These are phyloP conservation scores for Poeciliopsis paucimaculata DNA, from an alignment of 2,797 vertebrate species.

Conservation along the genomic window DNA sequence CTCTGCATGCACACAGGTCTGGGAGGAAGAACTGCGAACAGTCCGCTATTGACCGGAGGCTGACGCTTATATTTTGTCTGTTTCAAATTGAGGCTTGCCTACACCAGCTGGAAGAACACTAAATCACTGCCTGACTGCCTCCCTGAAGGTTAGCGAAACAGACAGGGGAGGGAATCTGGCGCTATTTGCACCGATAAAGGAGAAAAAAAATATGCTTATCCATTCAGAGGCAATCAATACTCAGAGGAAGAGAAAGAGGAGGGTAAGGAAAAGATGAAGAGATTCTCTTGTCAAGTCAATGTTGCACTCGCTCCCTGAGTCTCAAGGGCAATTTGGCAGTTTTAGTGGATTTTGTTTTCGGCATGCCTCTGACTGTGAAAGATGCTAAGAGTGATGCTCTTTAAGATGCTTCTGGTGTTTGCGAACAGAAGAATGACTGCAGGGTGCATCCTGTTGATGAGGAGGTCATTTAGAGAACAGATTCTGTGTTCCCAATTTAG, in stretches of 20 bases:
- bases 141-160: conserved; percentile 55
- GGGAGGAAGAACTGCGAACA: conserved; percentile 62
- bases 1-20: conserved; percentile 49
- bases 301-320: conserved; percentile 42
- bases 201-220: conserved; percentile 57
- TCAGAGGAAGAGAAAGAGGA: conserved; percentile 32
- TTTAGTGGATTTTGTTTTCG: conserved; percentile 57
- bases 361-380: conserved; percentile 48
- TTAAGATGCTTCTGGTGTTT: conserved; percentile 48
- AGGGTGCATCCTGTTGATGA: conserved; percentile 73
- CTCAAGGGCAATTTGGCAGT: conserved; percentile 63
- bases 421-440: conserved; percentile 68
- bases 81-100: conserved; percentile 55
- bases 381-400: conserved; percentile 54
- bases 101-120: conserved; percentile 43
- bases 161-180: conserved; percentile 20
- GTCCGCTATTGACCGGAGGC: conserved; percentile 68
- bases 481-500: conserved; percentile 70
- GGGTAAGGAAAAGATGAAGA: conserved; percentile 35
- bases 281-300: conserved; percentile 64
- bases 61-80: conserved; percentile 64
- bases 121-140: conserved; percentile 33
- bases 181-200: conserved; percentile 63
- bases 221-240: conserved; percentile 66
- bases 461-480: conserved; percentile 64